Evolutionary conservation across 2,888 invertebrate genomes (phyloP).

Genomic region (Cerceris rybyensis): DNA sequence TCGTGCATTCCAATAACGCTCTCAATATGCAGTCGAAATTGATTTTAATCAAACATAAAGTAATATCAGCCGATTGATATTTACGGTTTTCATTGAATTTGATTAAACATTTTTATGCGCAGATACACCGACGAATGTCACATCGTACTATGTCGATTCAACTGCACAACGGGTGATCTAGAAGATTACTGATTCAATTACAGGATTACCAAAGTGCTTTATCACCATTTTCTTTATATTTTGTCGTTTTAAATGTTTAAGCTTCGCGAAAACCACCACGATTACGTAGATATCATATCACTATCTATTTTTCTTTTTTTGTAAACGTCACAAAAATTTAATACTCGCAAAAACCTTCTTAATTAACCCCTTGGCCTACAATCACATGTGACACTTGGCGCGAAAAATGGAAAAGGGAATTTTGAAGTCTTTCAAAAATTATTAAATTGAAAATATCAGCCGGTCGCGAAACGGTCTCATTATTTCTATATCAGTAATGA

Average conservation of each 20-base stretch:
- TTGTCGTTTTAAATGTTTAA: too few species aligned
- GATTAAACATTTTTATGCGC: conserved; percentile 1
- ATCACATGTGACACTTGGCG: too few species aligned
- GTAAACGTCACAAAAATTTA: too few species aligned
- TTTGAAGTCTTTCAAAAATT: too few species aligned
- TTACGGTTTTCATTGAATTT: not conserved
- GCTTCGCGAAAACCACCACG: not conserved
- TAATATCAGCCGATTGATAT: conserved; percentile 13
- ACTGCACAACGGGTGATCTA: conserved; percentile 13
- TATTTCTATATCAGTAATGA: too few species aligned
- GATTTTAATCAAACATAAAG: conserved; percentile 33
- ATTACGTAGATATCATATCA: too few species aligned
- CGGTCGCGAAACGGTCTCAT: too few species aligned
- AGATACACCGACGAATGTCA: not conserved
- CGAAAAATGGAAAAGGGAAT: too few species aligned
- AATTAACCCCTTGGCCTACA: too few species aligned
- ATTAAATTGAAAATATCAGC: too few species aligned
- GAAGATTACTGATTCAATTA: conserved; percentile 15
- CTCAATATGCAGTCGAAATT: conserved; percentile 19
- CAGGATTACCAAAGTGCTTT: not conserved
- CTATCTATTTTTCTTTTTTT: too few species aligned
- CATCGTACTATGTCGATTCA: not conserved
- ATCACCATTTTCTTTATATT: not conserved
- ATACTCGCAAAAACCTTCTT: too few species aligned
- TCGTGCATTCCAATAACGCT: conserved; percentile 6